Percentiles rank a stretch among this genome's conserved stretches.
These are phyloP conservation scores for Elymnias hypermnestra DNA, from an alignment of 1,140 invertebrate genomes.

Conservation along the genomic window DNA sequence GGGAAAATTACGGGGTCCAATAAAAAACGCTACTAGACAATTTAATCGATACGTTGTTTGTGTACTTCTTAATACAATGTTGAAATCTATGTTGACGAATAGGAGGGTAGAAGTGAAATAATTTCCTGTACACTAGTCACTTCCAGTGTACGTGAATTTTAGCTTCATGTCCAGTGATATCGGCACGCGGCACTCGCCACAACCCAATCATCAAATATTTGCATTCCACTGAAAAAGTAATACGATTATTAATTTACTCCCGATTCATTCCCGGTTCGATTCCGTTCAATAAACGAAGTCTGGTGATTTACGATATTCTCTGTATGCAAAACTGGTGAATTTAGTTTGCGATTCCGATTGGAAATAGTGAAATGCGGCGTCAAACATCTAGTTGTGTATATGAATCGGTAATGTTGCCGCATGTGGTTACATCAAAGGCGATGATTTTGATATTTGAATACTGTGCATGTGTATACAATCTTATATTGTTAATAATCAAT, in stretches of 20 bases:
- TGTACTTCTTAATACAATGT: too few species aligned
- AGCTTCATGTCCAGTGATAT: slow-evolving; percentile 23
- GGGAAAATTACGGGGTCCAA: too few species aligned
- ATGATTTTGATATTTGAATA: slow-evolving; percentile 2
- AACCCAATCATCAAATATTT: slow-evolving; percentile 71
- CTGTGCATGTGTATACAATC: too few species aligned
- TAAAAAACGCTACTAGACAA: too few species aligned
- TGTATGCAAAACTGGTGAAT: slow-evolving; percentile 57
- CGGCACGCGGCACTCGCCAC: slow-evolving; percentile 45
- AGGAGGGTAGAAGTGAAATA: too few species aligned
- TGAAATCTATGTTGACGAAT: too few species aligned
- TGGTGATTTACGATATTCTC: slow-evolving; percentile 52
- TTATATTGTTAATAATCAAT: too few species aligned
- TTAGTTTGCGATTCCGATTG: slow-evolving; percentile 41
- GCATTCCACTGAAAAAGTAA: slow-evolving; percentile 70
- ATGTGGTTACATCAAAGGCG: background rate
- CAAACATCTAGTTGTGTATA: slow-evolving; percentile 5
- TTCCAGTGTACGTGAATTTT: background rate
- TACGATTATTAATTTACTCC: slow-evolving; percentile 72
- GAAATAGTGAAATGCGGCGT: slow-evolving; percentile 9
- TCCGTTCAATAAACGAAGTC: slow-evolving; percentile 37
- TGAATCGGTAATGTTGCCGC: background rate
- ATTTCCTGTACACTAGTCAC: background rate
- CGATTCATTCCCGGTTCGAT: slow-evolving; percentile 57
- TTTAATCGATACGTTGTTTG: too few species aligned